Conservation (phyloP, 2,113 vertebrate genomes). For the Nothoprocta perdicaria region DNA sequence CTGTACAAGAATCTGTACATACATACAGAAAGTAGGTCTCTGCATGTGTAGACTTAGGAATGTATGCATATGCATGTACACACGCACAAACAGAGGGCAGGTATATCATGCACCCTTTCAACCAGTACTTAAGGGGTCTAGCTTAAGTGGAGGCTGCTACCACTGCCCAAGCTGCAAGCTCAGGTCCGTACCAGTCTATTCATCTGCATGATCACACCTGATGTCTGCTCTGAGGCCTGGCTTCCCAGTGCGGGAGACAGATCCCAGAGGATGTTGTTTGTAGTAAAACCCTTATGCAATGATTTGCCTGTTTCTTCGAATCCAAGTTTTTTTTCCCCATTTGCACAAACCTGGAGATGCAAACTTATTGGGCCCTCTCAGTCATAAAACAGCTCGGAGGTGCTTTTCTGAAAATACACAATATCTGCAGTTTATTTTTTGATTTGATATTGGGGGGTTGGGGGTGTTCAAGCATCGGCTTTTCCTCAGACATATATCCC, state of each 20-base stretch:
- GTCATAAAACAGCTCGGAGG: constrained; percentile 57
- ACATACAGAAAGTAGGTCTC: not conserved
- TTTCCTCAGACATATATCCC: constrained; percentile 59
- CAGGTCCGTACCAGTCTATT: not conserved
- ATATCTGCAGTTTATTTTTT: constrained; percentile 78
- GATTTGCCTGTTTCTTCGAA: not conserved
- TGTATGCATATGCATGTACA: not conserved
- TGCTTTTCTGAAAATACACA: constrained; percentile 73
- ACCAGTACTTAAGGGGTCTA: not conserved
- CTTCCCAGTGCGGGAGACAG: not conserved
- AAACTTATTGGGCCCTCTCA: not conserved
- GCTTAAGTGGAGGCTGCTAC: not conserved
- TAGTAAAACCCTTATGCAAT: not conserved
- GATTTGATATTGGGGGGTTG: constrained; percentile 36
- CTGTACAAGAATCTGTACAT: not conserved
- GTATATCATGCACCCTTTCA: not conserved
- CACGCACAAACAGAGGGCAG: not conserved
- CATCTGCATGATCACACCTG: not conserved
- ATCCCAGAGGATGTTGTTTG: not conserved
- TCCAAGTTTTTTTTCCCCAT: not conserved
- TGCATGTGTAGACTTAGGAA: not conserved
- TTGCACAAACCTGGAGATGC: not conserved
- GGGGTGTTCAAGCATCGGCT: constrained; percentile 53
- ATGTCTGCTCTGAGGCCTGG: not conserved
- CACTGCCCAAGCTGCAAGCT: not conserved